Base-by-base conservation (phyloP, 2,113 vertebrate species). In the Aspidoscelis tigris region DNA sequence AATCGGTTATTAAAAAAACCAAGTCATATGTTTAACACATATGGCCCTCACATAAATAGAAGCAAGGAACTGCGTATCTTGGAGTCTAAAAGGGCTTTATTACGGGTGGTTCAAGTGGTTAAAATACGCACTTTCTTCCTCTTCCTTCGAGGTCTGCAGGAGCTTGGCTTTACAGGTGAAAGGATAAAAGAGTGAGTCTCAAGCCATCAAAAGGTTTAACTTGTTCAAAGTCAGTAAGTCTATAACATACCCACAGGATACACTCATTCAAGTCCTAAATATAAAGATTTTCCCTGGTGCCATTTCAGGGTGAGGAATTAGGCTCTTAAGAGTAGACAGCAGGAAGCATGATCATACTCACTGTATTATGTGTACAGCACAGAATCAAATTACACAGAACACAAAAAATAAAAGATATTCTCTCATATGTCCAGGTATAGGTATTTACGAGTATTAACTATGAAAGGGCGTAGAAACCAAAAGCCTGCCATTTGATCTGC, bases 11-110 rank as follows among this genome's bases (percentile, higher is more conserved):
- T 61, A 18, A 61, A 61, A 61, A 61, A 61, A 4, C 3, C 14
- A 61, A 61, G 58, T 61, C 3, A 61, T 61, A 61, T 61, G 58
- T 61, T 61, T 61, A 61, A 61, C 18, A 61, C 80, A n/a, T 66
- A 41, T 66, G 44, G 47, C 61, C 44, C 61, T 21, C 4, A 66
- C 71, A 61, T 14, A 80, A 85, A 80, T 18, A 61, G 74, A 85
- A 85, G 55, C 77, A 79, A 80, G 61, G 41, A 53, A 80, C 41
- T 78, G 64, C 53, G 72, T 20, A 78, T 12, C 76, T 66, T 70
- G 80, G 76, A 78, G 83, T 66, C 83, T 73, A 80, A 85, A 80
- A 85, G 58, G 47, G 69, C 55, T 85, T 85, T 85, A 85, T 85
- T 79, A 58, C 69, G 47, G 41, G 69, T 72, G 44, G 64, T 65